Conservation (phyloP, 1,140 invertebrate species). For the Drosophila equinoxialis region DNA sequence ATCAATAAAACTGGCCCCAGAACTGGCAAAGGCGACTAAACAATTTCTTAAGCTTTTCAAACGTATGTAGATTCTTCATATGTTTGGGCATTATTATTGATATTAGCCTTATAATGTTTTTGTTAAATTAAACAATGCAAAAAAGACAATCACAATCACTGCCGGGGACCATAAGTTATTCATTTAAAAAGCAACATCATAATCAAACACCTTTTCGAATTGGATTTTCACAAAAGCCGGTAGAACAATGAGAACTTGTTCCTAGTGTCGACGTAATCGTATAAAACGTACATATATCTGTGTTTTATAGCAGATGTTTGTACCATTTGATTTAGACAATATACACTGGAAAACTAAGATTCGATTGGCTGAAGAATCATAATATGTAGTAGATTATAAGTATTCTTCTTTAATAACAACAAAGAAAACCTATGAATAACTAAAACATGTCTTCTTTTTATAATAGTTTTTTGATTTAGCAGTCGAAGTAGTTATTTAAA, state of each 20-base stretch:
- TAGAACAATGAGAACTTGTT: conserved; percentile 76
- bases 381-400: too few species aligned
- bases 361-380: not conserved
- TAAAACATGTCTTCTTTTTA: too few species aligned
- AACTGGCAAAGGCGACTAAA: conserved; percentile 44
- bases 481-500: too few species aligned
- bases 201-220: conserved; percentile 37
- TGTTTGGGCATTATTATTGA: conserved; percentile 39
- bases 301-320: conserved; percentile 3
- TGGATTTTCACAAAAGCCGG: conserved; percentile 10
- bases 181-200: conserved; percentile 23
- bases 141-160: conserved; percentile 15
- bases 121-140: conserved; percentile 14
- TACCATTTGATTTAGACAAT: not conserved
- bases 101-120: conserved; percentile 23
- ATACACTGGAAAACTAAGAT: not conserved
- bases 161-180: conserved; percentile 40
- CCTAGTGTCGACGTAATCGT: conserved; percentile 33
- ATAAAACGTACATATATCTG: not conserved
- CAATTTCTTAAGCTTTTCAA: conserved; percentile 19
- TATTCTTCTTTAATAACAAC: too few species aligned
- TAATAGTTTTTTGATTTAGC: too few species aligned
- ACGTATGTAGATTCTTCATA: conserved; percentile 16
- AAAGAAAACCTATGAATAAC: too few species aligned
- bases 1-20: conserved; percentile 56